Conservation (phyloP, 2,888 invertebrate genomes). For the Lymantria monacha region DNA sequence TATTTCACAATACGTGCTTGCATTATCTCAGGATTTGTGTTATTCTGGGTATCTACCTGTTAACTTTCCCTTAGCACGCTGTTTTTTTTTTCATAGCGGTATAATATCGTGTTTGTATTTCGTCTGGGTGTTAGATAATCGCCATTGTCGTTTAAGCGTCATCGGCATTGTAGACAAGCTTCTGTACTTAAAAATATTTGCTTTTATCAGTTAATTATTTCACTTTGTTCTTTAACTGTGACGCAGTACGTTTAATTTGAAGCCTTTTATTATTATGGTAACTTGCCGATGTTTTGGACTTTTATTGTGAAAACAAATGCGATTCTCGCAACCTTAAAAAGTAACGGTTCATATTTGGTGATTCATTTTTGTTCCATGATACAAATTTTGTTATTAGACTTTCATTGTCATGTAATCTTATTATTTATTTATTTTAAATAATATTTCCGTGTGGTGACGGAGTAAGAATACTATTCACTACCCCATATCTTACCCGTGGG, state of each 20-base stretch:
- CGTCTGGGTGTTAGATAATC: constrained; percentile 60
- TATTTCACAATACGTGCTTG: constrained; percentile 57
- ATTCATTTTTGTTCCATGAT: constrained; percentile 57
- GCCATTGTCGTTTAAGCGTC: constrained; percentile 62
- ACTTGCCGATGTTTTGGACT: constrained; percentile 22
- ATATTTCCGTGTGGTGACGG: too few species aligned
- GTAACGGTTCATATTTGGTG: constrained; percentile 56
- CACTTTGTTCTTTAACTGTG: constrained; percentile 25
- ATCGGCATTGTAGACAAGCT: constrained; percentile 59
- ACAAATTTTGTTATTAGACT: constrained; percentile 43
- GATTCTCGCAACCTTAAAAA: constrained; percentile 60
- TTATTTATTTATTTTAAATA: too few species aligned
- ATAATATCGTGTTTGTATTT: constrained; percentile 65
- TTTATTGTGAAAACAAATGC: constrained; percentile 49
- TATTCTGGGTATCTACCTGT: constrained; percentile 52
- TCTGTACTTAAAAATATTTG: constrained; percentile 51
- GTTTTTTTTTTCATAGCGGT: constrained; percentile 51
- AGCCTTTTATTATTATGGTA: constrained; percentile 6
- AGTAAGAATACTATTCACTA: too few species aligned
- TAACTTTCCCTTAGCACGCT: constrained; percentile 64
- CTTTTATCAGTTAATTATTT: constrained; percentile 43
- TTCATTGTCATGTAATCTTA: too few species aligned
- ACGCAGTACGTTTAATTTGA: constrained; percentile 24
- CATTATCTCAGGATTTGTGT: constrained; percentile 51
- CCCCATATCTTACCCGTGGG: too few species aligned